These are phyloP conservation scores for Drosophila recens DNA, from an alignment of 2,888 invertebrate genomes.

Conservation along the genomic window DNA sequence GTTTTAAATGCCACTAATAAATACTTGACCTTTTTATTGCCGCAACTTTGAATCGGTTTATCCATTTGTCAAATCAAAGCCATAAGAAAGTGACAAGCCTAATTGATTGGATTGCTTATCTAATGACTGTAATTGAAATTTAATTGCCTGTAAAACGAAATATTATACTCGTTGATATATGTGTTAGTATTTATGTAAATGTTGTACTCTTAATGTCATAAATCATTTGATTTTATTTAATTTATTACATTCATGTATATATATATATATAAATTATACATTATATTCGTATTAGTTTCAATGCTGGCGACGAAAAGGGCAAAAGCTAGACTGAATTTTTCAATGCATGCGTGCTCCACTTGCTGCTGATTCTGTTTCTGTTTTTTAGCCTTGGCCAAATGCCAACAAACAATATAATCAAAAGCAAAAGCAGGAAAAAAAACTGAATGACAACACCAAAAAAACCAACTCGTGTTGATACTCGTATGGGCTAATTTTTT, in stretches of 20 bases:
- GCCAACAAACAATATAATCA: constrained; percentile 63
- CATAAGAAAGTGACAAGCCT: constrained; percentile 17
- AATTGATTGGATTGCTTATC: constrained; percentile 26
- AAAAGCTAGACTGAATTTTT: constrained; percentile 11
- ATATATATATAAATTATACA: not conserved
- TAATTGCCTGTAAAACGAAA: constrained; percentile 16
- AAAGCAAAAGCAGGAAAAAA: constrained; percentile 17
- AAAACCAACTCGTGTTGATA: constrained; percentile 34
- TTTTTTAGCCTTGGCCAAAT: constrained; percentile 59
- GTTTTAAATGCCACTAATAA: not conserved
- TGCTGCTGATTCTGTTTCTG: not conserved
- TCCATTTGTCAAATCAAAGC: constrained; percentile 6
- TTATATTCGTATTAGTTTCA: constrained; percentile 2
- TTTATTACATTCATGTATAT: constrained; percentile 15
- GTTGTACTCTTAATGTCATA: constrained; percentile 1
- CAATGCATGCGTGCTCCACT: constrained; percentile 10
- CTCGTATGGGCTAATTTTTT: constrained; percentile 1
- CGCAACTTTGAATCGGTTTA: not conserved
- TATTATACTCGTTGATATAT: not conserved
- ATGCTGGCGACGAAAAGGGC: constrained; percentile 14
- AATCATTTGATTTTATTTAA: constrained; percentile 24
- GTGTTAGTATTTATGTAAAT: not conserved
- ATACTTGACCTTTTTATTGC: not conserved
- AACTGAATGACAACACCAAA: constrained; percentile 36
- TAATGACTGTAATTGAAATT: constrained; percentile 13